Conservation (phyloP, 1,140 invertebrate genomes). For the Ceratitis capitata region DNA sequence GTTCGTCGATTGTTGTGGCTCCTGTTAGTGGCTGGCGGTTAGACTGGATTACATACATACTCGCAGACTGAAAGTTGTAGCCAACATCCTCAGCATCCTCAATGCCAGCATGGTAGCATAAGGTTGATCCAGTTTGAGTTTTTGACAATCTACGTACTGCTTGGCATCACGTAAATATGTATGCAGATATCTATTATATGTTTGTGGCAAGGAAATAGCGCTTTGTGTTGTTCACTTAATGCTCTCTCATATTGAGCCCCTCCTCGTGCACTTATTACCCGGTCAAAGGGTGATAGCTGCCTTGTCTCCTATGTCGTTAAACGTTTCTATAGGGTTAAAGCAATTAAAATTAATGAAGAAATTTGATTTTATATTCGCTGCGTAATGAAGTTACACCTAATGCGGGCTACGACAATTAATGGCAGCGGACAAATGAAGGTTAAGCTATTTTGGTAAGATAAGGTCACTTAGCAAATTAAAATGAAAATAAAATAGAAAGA, state of each 20-base stretch:
- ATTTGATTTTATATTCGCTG: background rate
- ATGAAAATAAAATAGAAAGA: background rate
- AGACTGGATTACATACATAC: too few relatives aligned
- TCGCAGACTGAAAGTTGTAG: background rate
- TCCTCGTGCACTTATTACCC: too few relatives aligned
- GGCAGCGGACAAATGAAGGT: background rate
- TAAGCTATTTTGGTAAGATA: too few relatives aligned
- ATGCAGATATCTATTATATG: background rate
- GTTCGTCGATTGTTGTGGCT: background rate
- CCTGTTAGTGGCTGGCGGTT: background rate
- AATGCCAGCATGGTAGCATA: too few relatives aligned
- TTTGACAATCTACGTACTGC: background rate
- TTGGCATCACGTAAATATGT: too few relatives aligned
- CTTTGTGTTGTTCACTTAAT: background rate
- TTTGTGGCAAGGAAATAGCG: background rate
- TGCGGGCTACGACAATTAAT: background rate
- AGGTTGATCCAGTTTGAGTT: too few relatives aligned
- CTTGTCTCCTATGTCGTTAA: background rate
- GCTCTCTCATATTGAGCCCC: too few relatives aligned
- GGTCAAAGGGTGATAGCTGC: background rate
- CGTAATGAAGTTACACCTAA: background rate
- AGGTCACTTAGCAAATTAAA: background rate
- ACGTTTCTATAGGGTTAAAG: background rate
- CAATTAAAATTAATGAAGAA: conserved; percentile 12
- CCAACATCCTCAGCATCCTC: background rate